phyloP scores from a whole-genome alignment of 2,797 vertebrate species.

The Sebastes nivosus region DNA sequence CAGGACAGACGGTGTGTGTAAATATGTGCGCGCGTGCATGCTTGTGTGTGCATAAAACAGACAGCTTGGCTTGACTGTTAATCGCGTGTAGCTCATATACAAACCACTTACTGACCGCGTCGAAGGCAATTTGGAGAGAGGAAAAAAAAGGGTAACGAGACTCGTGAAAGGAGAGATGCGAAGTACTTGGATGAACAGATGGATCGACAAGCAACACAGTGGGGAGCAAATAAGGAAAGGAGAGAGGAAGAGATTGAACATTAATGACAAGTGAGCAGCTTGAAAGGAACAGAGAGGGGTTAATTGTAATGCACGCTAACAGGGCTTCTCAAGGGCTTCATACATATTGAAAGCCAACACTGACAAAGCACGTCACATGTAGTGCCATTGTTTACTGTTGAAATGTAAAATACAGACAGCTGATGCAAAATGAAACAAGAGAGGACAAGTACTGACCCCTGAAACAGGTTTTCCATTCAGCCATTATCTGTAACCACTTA shows the following conservation, averaged over 20 bases:
- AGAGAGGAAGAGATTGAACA: slow-evolving; percentile 1
- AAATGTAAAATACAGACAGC: background rate
- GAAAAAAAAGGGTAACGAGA: background rate
- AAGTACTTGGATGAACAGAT: background rate
- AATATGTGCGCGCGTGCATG: background rate
- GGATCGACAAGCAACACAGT: background rate
- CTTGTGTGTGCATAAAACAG: background rate
- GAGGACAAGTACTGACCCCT: background rate
- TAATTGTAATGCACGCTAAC: slow-evolving; percentile 27
- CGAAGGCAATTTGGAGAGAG: background rate
- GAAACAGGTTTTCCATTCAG: background rate
- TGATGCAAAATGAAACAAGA: background rate
- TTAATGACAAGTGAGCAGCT: slow-evolving; percentile 7
- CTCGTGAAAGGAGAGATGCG: background rate
- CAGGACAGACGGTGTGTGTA: background rate
- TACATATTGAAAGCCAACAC: slow-evolving; percentile 29
- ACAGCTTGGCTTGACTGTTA: background rate
- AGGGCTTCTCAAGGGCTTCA: slow-evolving; percentile 6
- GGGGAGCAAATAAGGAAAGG: background rate
- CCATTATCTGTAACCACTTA: background rate
- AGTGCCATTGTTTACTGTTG: slow-evolving; percentile 10
- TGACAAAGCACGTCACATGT: background rate
- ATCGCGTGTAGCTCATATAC: slow-evolving; percentile 4
- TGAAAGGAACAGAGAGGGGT: slow-evolving; percentile 18
- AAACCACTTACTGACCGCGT: slow-evolving; percentile 20